Evolutionary conservation across 53 echinoderm and acorn worm genomes (phyloP).

Genomic region (Astropecten irregularis): DNA sequence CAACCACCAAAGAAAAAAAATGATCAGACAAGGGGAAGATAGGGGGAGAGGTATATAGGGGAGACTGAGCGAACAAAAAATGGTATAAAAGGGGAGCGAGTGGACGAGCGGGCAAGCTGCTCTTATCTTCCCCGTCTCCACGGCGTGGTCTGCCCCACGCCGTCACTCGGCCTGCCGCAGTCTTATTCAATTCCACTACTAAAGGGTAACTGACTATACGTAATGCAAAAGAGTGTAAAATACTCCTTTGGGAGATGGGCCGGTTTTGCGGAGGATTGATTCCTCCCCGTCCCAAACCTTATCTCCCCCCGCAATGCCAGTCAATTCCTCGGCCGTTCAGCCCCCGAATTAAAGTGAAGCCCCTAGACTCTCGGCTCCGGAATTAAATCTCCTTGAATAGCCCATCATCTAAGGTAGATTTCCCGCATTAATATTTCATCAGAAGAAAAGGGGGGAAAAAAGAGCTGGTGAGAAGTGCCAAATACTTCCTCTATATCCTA

Average conservation of each 20-base stretch:
- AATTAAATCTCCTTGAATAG: conserved; percentile 48
- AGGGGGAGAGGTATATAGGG: not conserved
- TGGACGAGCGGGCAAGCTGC: no score
- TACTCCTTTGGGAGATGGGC: conserved; percentile 41
- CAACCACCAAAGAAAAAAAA: not conserved
- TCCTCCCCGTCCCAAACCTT: not conserved
- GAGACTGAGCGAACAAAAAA: no score
- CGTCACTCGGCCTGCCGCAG: not conserved
- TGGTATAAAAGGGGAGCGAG: no score
- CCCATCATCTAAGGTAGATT: conserved; percentile 40
- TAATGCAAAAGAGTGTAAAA: conserved; percentile 45
- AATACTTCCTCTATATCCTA: not conserved
- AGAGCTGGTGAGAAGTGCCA: not conserved
- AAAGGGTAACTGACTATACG: conserved; percentile 45
- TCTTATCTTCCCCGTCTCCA: not conserved
- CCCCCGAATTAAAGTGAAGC: conserved; percentile 10
- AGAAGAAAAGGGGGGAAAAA: not conserved
- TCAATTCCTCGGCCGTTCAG: not conserved
- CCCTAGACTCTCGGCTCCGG: conserved; percentile 2
- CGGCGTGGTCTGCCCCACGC: not conserved
- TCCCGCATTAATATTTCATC: conserved; percentile 53
- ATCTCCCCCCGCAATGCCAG: not conserved
- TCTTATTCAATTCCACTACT: not conserved
- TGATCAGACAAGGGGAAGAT: not conserved
- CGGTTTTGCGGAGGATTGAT: conserved; percentile 24